A percentile compares a stretch with the other conserved stretches of the same genome.
These are phyloP conservation scores for Pollicipes pollicipes DNA, from an alignment of 1,140 invertebrate species.

Conservation along the genomic window DNA sequence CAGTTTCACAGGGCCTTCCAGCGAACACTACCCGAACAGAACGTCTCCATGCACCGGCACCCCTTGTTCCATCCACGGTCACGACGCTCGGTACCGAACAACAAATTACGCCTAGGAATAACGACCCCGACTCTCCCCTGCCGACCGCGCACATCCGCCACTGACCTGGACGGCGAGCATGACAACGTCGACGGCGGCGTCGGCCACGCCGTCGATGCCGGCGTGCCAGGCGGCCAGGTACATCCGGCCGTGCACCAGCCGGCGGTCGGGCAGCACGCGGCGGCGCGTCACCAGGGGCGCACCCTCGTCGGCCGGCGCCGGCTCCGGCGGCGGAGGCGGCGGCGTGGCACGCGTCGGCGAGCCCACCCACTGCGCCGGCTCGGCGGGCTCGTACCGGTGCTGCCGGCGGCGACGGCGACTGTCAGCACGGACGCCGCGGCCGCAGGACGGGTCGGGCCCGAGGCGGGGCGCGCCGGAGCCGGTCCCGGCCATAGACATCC, in stretches of 20 bases:
- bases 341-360: not conserved
- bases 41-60: too few species aligned
- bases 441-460: too few species aligned
- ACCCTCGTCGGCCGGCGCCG: not conserved
- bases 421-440: too few species aligned
- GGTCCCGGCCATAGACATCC: not conserved
- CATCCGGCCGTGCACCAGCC: not conserved
- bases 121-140: too few species aligned
- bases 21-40: too few species aligned
- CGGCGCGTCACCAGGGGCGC: not conserved
- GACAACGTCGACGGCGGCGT: not conserved
- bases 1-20: too few species aligned
- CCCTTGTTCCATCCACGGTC: too few species aligned
- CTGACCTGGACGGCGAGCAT: not conserved
- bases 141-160: too few species aligned
- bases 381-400: not conserved
- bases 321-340: not conserved
- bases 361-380: not conserved
- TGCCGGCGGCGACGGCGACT: not conserved
- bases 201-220: not conserved
- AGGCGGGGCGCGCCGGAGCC: too few species aligned
- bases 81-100: too few species aligned
- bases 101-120: too few species aligned
- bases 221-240: not conserved
- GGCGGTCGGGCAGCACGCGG: not conserved